These are phyloP conservation scores for Antechinus stuartii DNA, from an alignment of 2,113 vertebrate species.

Conservation along the genomic window DNA sequence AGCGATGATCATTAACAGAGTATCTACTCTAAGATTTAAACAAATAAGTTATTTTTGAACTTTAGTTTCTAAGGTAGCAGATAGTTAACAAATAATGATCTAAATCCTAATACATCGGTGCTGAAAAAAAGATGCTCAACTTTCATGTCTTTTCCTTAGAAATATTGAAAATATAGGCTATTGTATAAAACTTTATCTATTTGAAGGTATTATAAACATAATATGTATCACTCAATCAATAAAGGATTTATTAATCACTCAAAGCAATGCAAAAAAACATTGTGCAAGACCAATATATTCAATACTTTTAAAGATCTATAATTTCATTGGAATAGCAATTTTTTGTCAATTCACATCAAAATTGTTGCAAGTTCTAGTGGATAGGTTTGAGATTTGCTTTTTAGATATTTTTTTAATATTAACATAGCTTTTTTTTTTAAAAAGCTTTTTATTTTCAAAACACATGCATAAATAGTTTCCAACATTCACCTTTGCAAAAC, in stretches of 20 bases:
- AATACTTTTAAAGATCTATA: background rate
- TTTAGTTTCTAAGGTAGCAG: background rate
- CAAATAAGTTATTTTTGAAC: background rate
- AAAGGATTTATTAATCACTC: background rate
- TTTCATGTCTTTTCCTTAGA: background rate
- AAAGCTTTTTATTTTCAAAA: no score
- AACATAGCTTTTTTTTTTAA: background rate
- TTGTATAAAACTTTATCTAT: background rate
- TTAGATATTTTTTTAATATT: background rate
- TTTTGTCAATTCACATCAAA: background rate
- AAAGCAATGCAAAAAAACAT: background rate
- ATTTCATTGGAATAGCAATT: background rate
- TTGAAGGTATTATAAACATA: background rate
- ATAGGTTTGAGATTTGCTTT: background rate
- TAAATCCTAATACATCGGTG: background rate
- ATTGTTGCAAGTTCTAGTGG: background rate
- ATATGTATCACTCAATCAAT: background rate
- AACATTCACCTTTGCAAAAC: no score
- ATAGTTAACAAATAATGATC: background rate
- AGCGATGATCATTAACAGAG: background rate
- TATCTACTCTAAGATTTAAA: conserved; percentile 5
- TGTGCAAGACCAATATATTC: background rate
- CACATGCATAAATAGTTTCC: no score
- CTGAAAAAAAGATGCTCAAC: background rate
- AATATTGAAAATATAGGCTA: background rate